A percentile compares a stretch with the other conserved stretches of the same genome.
Conservation (phyloP, 2,797 vertebrate species). For the Benthosema pterotum region DNA sequence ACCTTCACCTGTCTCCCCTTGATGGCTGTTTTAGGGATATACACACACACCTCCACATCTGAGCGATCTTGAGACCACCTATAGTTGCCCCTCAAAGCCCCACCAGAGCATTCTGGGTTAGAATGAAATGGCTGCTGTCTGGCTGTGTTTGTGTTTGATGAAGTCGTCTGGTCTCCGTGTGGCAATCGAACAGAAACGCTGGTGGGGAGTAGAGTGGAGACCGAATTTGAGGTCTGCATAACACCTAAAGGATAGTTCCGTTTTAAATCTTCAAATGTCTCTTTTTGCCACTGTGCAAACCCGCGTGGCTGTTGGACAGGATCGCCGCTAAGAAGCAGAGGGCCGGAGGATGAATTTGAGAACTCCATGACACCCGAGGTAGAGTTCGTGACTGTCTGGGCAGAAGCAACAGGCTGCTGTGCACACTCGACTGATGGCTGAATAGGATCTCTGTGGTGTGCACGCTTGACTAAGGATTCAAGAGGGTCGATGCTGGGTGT, state of each 20-base stretch:
- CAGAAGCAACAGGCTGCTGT: too few relatives aligned
- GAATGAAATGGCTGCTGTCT: conserved; percentile 81
- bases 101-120: conserved; percentile 93
- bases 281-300: conserved; percentile 6
- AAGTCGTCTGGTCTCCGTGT: conserved; percentile 38
- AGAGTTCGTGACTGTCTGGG: too few relatives aligned
- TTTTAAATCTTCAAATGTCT: conserved; percentile 54
- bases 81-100: conserved; percentile 91
- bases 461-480: too few relatives aligned
- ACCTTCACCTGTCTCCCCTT: conserved; percentile 94
- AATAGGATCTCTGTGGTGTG: too few relatives aligned
- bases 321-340: too few relatives aligned
- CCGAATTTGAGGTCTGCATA: conserved; percentile 23
- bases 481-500: too few relatives aligned
- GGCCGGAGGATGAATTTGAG: too few relatives aligned
- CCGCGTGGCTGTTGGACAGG: too few relatives aligned
- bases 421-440: too few relatives aligned
- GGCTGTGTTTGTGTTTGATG: conserved; percentile 18
- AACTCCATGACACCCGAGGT: too few relatives aligned
- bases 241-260: neutral
- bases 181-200: conserved; percentile 18
- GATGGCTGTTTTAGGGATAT: conserved; percentile 84
- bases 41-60: conserved; percentile 92
- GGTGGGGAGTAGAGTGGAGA: conserved; percentile 4
- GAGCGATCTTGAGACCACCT: conserved; percentile 96